A percentile compares a stretch with the other conserved stretches of the same genome.
These are phyloP conservation scores for Bombus superbus DNA, from an alignment of 1,140 invertebrate genomes.

Conservation along the genomic window DNA sequence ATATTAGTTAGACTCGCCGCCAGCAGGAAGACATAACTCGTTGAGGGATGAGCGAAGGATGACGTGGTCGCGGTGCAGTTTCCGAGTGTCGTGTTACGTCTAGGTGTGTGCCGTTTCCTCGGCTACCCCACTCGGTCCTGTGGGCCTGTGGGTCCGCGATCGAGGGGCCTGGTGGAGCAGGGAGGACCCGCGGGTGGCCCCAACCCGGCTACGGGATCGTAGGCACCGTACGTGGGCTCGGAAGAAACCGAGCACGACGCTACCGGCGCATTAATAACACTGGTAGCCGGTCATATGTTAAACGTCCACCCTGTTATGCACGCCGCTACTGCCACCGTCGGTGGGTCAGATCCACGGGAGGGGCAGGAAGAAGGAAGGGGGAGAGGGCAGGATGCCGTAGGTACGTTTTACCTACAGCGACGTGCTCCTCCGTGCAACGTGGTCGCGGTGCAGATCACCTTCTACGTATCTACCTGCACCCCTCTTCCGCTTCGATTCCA, in stretches of 20 bases:
- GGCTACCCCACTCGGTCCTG: constrained; percentile 1
- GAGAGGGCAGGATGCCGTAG: constrained; percentile 33
- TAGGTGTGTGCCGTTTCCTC: constrained; percentile 18
- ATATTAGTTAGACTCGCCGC: constrained; percentile 75
- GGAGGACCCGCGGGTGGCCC: constrained; percentile 77
- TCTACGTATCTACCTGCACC: constrained; percentile 30
- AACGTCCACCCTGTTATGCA: constrained; percentile 80
- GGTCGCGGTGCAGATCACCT: constrained; percentile 54
- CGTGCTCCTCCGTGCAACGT: constrained; percentile 63
- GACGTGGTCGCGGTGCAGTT: constrained; percentile 63
- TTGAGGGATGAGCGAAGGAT: constrained; percentile 62
- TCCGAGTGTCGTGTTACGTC: constrained; percentile 77
- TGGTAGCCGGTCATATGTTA: constrained; percentile 83
- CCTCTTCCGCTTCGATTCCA: constrained; percentile 30
- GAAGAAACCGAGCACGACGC: constrained; percentile 77
- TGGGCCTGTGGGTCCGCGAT: constrained; percentile 30
- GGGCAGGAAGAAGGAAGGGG: constrained; percentile 38
- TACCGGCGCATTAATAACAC: constrained; percentile 82
- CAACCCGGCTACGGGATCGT: constrained; percentile 59
- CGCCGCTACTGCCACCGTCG: constrained; percentile 62
- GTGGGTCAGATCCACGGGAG: constrained; percentile 48
- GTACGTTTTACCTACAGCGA: constrained; percentile 63
- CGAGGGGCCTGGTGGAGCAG: constrained; percentile 50
- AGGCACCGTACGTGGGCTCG: constrained; percentile 64
- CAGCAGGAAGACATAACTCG: constrained; percentile 78